Percentiles rank a stretch among this genome's conserved stretches.
phyloP scores from a whole-genome alignment of 2,797 vertebrate genomes.

The Chlorospingus semifuscus region DNA sequence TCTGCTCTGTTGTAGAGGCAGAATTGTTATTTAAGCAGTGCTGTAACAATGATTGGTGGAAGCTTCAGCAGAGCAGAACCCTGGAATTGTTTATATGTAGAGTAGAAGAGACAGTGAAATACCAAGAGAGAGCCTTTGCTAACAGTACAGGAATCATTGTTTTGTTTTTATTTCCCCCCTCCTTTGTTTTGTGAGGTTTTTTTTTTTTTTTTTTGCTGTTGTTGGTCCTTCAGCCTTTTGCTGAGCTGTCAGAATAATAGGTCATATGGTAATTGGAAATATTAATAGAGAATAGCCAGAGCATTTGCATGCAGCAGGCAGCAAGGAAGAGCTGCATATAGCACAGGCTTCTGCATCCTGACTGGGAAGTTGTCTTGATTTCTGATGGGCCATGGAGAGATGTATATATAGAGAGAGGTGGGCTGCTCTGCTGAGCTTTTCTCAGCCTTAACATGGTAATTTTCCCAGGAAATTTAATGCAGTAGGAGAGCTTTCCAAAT shows the following conservation, averaged over 20 bases:
- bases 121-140: not conserved
- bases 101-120: not conserved
- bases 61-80: not conserved
- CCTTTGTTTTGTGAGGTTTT: not conserved
- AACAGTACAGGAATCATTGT: fast-evolving
- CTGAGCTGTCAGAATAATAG: not conserved
- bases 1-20: not conserved
- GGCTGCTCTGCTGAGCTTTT: not conserved
- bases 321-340: not conserved
- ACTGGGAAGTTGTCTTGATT: not conserved
- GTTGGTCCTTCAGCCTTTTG: not conserved
- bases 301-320: not conserved
- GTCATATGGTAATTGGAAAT: not conserved
- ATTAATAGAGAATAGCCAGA: not conserved
- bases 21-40: not conserved
- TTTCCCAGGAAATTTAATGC: not conserved
- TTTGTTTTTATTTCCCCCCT: not conserved
- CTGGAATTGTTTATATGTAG: not conserved
- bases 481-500: not conserved
- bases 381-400: not conserved
- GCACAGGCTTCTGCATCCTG: not conserved
- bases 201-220: not conserved
- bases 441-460: not conserved
- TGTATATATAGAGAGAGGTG: not conserved
- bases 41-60: not conserved